Evolutionary conservation across 1,140 invertebrate genomes (phyloP).

Genomic region (Mesaphorura yosii): DNA sequence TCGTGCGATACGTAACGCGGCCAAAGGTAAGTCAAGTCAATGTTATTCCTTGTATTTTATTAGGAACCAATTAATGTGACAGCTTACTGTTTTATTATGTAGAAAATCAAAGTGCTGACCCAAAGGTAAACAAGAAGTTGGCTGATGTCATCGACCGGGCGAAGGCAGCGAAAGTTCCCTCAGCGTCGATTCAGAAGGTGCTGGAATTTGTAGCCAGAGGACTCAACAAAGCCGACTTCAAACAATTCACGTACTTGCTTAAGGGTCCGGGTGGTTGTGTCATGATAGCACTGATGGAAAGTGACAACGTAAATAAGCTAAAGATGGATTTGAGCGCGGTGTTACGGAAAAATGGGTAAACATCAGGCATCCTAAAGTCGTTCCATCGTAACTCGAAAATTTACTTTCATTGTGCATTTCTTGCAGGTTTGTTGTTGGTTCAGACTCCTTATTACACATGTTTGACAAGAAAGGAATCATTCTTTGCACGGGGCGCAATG

Average conservation of each 20-base stretch:
- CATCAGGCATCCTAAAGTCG: not conserved
- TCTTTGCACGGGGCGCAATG: constrained; percentile 10
- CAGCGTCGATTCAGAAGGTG: constrained; percentile 10
- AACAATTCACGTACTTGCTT: not conserved
- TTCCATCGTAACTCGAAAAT: not conserved
- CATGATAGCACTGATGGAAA: constrained; percentile 11
- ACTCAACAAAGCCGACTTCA: constrained; percentile 3
- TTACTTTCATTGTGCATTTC: not conserved
- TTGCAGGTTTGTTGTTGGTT: not conserved
- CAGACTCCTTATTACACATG: not conserved
- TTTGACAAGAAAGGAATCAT: constrained; percentile 23
- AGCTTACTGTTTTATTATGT: not conserved
- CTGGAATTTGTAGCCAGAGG: too few relatives aligned
- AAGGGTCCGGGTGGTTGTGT: constrained; percentile 18
- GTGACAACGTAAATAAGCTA: constrained; percentile 7
- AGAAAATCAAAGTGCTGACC: constrained; percentile 21
- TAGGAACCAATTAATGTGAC: not conserved
- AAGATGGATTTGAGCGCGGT: constrained; percentile 16
- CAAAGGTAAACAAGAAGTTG: constrained; percentile 16
- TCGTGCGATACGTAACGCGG: constrained; percentile 9
- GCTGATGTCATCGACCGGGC: constrained; percentile 12
- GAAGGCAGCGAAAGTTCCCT: constrained; percentile 16
- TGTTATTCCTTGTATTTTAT: not conserved
- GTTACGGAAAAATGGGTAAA: constrained; percentile 18
- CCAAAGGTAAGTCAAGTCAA: constrained; percentile 8